These are phyloP conservation scores for Deroptyus accipitrinus DNA, from an alignment of 2,113 vertebrate genomes.

Conservation along the genomic window DNA sequence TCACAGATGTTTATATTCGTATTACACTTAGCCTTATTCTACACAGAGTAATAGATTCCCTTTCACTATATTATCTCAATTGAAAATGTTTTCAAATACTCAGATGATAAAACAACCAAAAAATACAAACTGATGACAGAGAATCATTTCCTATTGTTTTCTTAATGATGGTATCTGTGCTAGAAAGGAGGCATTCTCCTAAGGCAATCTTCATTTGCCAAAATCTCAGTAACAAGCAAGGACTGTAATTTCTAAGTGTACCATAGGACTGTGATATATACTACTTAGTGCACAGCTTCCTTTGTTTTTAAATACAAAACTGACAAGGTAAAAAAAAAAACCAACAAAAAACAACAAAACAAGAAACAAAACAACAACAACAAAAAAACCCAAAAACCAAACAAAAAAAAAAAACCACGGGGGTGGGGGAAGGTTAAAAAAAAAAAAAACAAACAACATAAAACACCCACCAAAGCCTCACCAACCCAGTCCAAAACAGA, in stretches of 20 bases:
- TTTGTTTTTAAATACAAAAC: neutral
- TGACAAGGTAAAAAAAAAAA: neutral
- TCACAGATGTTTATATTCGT: neutral
- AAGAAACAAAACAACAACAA: no score
- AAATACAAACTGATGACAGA: neutral
- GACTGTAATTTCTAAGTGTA: neutral
- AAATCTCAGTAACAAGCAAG: neutral
- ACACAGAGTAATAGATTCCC: neutral
- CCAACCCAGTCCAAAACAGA: neutral
- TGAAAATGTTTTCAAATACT: neutral
- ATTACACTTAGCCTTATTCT: neutral
- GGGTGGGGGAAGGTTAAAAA: neutral
- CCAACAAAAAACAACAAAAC: no score
- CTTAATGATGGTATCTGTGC: neutral
- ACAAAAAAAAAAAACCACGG: accelerated
- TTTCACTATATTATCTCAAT: neutral
- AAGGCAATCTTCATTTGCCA: neutral
- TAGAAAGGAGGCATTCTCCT: neutral
- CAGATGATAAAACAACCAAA: neutral
- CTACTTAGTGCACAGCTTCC: neutral
- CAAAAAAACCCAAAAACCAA: neutral
- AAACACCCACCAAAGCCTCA: neutral
- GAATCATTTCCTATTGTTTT: neutral
- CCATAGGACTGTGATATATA: neutral
- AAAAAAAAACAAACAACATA: accelerated